These are phyloP conservation scores for Helicoverpa zea DNA, from an alignment of 1,140 invertebrate species.

Conservation along the genomic window DNA sequence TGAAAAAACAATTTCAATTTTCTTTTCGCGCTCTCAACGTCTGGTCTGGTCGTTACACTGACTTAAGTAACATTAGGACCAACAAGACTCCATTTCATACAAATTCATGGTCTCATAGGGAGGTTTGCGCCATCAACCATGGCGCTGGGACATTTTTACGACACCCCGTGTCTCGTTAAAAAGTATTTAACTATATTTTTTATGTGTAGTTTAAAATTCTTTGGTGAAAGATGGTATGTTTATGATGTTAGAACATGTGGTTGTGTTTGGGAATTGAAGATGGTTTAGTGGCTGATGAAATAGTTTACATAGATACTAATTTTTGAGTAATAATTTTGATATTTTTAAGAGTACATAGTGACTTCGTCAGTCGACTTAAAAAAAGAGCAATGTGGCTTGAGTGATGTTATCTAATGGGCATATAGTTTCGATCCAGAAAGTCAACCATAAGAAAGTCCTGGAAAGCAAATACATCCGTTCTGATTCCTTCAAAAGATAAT, in stretches of 20 bases:
- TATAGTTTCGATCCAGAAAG: too few relatives aligned
- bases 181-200: constrained; percentile 57
- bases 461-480: not conserved
- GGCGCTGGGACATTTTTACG: constrained; percentile 67
- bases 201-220: constrained; percentile 69
- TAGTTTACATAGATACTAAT: too few relatives aligned
- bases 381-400: too few relatives aligned
- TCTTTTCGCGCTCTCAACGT: not conserved
- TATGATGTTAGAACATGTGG: constrained; percentile 35
- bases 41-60: not conserved
- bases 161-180: constrained; percentile 53
- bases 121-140: constrained; percentile 58
- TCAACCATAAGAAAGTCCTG: not conserved
- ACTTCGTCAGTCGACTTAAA: too few relatives aligned
- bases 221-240: constrained; percentile 58
- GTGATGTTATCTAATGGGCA: too few relatives aligned
- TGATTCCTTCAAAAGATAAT: not conserved
- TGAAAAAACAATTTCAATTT: not conserved
- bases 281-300: not conserved
- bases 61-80: not conserved
- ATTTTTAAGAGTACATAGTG: too few relatives aligned
- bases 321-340: not conserved
- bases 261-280: not conserved
- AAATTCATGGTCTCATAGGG: constrained; percentile 51
- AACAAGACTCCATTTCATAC: constrained; percentile 29